These are phyloP conservation scores for Drosophila athabasca DNA, from an alignment of 1,140 invertebrate species.

Conservation along the genomic window DNA sequence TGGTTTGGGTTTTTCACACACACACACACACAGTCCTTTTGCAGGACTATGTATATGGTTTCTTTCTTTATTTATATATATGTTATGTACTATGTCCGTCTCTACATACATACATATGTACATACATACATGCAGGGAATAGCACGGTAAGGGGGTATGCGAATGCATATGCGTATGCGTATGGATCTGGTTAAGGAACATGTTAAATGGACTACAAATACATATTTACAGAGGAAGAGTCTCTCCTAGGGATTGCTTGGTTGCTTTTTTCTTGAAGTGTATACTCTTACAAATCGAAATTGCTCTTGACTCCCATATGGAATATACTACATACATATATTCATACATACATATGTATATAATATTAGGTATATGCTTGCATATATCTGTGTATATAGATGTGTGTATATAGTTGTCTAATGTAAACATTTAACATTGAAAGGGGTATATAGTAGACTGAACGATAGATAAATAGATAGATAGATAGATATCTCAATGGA, in stretches of 20 bases:
- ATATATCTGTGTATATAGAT: slow-evolving; percentile 21
- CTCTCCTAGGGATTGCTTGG: neutral
- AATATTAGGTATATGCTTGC: neutral
- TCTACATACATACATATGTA: too few species aligned
- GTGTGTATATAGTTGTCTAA: slow-evolving; percentile 14
- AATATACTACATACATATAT: neutral
- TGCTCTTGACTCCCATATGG: too few species aligned
- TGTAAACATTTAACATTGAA: slow-evolving; percentile 9
- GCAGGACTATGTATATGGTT: too few species aligned
- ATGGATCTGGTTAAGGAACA: slow-evolving; percentile 1
- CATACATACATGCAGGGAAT: too few species aligned
- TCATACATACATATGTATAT: neutral
- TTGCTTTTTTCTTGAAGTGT: neutral
- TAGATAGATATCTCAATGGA: slow-evolving; percentile 9
- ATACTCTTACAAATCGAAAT: too few species aligned
- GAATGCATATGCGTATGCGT: neutral
- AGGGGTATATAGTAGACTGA: neutral
- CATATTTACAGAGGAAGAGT: slow-evolving; percentile 6
- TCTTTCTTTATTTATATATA: neutral
- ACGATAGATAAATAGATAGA: slow-evolving; percentile 16
- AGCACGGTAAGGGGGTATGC: neutral
- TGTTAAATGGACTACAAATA: slow-evolving; percentile 4
- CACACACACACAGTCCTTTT: too few species aligned
- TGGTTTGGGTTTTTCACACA: neutral
- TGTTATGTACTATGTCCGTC: slow-evolving; percentile 1